These are phyloP conservation scores for Mohoua ochrocephala DNA, from an alignment of 2,113 vertebrate species.

Conservation along the genomic window DNA sequence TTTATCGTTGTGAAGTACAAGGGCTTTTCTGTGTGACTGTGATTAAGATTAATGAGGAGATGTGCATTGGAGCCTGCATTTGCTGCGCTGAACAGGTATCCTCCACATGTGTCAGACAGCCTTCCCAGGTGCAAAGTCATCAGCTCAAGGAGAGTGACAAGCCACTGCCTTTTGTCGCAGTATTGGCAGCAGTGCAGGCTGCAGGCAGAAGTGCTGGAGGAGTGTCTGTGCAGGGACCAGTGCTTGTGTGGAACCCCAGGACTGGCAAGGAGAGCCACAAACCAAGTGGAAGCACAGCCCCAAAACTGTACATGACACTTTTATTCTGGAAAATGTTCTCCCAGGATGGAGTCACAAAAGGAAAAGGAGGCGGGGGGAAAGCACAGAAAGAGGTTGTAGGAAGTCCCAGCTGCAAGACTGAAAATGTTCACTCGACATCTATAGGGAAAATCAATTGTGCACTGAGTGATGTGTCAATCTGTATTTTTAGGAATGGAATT, in stretches of 20 bases:
- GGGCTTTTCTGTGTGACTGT: background rate
- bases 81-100: background rate
- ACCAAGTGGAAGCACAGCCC: background rate
- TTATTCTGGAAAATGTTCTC: background rate
- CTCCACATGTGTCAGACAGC: background rate
- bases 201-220: background rate
- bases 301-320: background rate
- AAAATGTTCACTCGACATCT: background rate
- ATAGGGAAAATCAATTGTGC: background rate
- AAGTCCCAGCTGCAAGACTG: background rate
- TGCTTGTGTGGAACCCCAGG: background rate
- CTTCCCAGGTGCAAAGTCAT: background rate
- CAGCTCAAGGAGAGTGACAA: background rate
- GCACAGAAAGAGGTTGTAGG: background rate
- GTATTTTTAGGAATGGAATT: conserved; percentile 76
- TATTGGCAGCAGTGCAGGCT: background rate
- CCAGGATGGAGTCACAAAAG: background rate
- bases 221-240: background rate
- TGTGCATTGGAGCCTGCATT: background rate
- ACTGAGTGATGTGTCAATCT: background rate
- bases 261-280: background rate
- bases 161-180: accelerated
- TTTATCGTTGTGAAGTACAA: background rate
- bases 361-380: background rate
- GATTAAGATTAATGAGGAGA: background rate